Evolutionary conservation across 2,888 invertebrate genomes (phyloP).

Genomic region (Desoria tigrina): DNA sequence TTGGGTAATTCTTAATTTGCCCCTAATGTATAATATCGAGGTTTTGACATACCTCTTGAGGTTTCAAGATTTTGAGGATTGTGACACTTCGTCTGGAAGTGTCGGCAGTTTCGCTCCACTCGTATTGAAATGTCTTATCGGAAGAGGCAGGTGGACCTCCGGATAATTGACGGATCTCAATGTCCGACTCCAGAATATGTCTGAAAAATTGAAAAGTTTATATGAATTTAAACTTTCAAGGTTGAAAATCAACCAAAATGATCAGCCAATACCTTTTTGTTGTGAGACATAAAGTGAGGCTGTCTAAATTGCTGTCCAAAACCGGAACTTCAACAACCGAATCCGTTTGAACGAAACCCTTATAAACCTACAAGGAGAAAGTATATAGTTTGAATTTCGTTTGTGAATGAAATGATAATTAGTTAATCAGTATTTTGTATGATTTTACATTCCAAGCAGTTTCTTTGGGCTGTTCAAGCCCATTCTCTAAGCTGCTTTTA

Average conservation of each 20-base stretch:
- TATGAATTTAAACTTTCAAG: too few species aligned
- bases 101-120: slow-evolving; percentile 18
- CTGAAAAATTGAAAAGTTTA: not conserved
- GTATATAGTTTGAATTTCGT: too few species aligned
- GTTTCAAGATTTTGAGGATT: slow-evolving; percentile 1
- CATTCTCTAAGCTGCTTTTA: slow-evolving; percentile 2
- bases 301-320: slow-evolving; percentile 20
- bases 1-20: not conserved
- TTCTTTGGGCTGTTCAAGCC: slow-evolving; percentile 6
- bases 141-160: not conserved
- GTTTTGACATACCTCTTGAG: not conserved
- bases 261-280: slow-evolving; percentile 16
- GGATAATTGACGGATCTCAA: slow-evolving; percentile 24
- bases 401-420: too few species aligned
- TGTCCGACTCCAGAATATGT: slow-evolving; percentile 15
- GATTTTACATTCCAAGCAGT: slow-evolving; percentile 2
- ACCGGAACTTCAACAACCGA: slow-evolving; percentile 32
- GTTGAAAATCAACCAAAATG: too few species aligned
- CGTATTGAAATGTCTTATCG: slow-evolving; percentile 9
- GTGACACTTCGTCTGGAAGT: slow-evolving; percentile 7
- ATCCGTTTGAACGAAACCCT: slow-evolving; percentile 3
- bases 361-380: not conserved
- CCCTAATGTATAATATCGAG: not conserved
- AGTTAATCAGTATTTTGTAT: not conserved
- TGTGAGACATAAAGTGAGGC: slow-evolving; percentile 33